Base-by-base conservation (phyloP, 2,797 vertebrate species). In the Psittacula echo region DNA sequence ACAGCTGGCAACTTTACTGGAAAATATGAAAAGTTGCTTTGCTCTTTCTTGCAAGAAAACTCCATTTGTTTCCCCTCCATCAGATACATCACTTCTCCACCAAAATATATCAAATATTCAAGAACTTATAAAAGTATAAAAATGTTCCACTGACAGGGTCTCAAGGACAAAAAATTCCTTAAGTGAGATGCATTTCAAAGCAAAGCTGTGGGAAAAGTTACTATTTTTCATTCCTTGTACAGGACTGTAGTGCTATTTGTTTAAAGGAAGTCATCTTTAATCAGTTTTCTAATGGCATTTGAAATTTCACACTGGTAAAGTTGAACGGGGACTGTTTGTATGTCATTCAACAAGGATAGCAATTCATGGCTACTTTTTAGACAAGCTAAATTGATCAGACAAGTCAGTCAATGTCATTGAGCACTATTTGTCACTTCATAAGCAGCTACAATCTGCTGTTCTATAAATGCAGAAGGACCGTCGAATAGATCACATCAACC, bases 401-500 rank as follows among this genome's bases (percentile, higher is more conserved):
- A 98, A 98, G 98, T 98, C 98, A 97, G 98, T 99, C 99, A 98
- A 97, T 98, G 98, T 98, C 99, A 98, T 85, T 93, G 97, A 98
- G 96, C 96, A 94, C 97, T 96, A 97, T 98, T 98, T 98, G 98
- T 98, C 98, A 98, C 98, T 98, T 98, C 97, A 97, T 97, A 98
- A 98, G 97, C 97, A 97, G 97, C 97, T 97, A 94, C 96, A 98
- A 97, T 98, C 97, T 97, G 97, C 97, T 91, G 77, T 84, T 89
- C 97, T 98, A 95, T 98, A 98, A 98, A 98, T 92, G 97, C 97
- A 98, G 98, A 97, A 96, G 95, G 96, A 97, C 97, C 89, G 93
- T 98, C 94, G 98, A 98, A 98, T 99, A 98, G 99, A 99, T 99
- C 98, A 98, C 98, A 98, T 99, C 98, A 99, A 98, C 98, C 97